Conservation (phyloP, 2,113 vertebrate genomes). For the Jaculus jaculus region DNA sequence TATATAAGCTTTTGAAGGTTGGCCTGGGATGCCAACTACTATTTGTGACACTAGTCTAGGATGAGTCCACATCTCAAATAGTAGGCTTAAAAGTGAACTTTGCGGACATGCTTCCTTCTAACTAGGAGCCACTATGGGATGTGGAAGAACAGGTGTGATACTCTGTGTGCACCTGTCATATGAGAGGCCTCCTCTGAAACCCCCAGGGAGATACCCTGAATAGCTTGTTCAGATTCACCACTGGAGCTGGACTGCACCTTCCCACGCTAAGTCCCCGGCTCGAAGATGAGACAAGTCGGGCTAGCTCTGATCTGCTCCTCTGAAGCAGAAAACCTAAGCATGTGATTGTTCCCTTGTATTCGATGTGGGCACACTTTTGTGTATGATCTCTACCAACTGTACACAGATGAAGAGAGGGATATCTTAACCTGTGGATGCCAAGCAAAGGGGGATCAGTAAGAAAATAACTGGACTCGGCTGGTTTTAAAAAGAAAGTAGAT, state of each 20-base stretch:
- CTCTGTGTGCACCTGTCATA: not conserved
- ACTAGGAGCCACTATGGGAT: not conserved
- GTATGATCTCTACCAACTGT: slow-evolving; percentile 60
- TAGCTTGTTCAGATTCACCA: not conserved
- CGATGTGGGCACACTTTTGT: not conserved
- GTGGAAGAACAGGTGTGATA: not conserved
- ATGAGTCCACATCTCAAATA: slow-evolving; percentile 35
- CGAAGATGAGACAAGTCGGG: not conserved
- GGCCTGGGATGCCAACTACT: not conserved
- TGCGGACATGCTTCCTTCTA: not conserved
- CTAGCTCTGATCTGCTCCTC: not conserved
- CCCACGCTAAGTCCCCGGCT: not conserved
- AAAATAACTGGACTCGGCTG: not conserved
- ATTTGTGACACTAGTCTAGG: not conserved
- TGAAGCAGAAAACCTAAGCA: not conserved
- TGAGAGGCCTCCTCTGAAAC: not conserved
- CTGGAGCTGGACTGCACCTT: not conserved
- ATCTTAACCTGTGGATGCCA: not conserved
- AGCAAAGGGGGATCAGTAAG: slow-evolving; percentile 26
- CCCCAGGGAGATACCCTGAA: not conserved
- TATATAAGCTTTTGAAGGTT: not conserved
- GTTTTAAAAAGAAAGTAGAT: slow-evolving; percentile 36
- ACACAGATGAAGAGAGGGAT: slow-evolving; percentile 31
- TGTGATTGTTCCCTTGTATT: slow-evolving; percentile 23
- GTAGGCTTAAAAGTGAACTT: not conserved